These are phyloP conservation scores for Protodeltote pygarga DNA, from an alignment of 2,888 invertebrate species.

Conservation along the genomic window DNA sequence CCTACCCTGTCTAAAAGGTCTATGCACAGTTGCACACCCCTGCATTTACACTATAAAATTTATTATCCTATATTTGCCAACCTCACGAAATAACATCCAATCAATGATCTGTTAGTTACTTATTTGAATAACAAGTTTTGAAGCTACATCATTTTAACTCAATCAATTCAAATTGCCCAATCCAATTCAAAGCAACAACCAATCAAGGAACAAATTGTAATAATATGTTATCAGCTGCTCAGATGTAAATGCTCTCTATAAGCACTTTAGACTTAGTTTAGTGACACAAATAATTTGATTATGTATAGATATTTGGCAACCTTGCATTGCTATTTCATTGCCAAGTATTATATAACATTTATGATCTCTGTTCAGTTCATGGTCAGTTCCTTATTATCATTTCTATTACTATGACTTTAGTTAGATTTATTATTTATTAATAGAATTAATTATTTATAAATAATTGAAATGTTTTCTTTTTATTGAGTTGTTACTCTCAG, in stretches of 20 bases:
- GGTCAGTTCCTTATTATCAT: constrained; percentile 11
- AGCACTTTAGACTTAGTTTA: constrained; percentile 5
- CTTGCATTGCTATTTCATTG: constrained; percentile 31
- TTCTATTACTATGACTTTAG: background rate
- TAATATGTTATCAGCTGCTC: constrained; percentile 4
- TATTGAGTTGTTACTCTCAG: too few relatives aligned
- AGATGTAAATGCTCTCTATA: constrained; percentile 5
- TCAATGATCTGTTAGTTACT: too few relatives aligned
- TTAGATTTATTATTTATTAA: too few relatives aligned
- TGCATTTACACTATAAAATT: too few relatives aligned
- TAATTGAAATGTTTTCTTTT: too few relatives aligned
- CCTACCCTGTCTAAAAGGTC: too few relatives aligned
- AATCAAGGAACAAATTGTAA: background rate
- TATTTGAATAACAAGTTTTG: too few relatives aligned
- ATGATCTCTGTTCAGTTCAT: constrained; percentile 14
- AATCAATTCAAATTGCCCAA: constrained; percentile 1
- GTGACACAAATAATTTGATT: constrained; percentile 23
- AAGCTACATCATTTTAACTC: too few relatives aligned
- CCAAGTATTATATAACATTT: constrained; percentile 33
- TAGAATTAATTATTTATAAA: too few relatives aligned
- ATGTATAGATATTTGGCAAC: constrained; percentile 26
- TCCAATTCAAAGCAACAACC: constrained; percentile 8
- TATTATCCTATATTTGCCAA: too few relatives aligned
- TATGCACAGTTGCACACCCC: too few relatives aligned
- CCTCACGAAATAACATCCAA: too few relatives aligned